phyloP scores from a whole-genome alignment of 2,888 invertebrate species.

The Protula sp. region DNA sequence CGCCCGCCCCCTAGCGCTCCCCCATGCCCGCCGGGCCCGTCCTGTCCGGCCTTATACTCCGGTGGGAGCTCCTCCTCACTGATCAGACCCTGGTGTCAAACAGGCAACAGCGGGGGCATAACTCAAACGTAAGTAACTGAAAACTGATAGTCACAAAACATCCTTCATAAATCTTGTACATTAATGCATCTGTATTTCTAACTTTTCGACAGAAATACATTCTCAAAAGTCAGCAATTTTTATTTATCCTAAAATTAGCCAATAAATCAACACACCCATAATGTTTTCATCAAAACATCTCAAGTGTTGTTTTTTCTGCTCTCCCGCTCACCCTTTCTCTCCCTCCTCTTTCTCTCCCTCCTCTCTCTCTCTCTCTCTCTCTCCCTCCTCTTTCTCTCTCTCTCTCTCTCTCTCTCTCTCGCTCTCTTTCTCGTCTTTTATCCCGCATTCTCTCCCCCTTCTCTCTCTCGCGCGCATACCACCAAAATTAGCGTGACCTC shows the following conservation, averaged over 20 bases:
- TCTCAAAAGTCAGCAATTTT: too few relatives aligned
- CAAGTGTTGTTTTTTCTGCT: not conserved
- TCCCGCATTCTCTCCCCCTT: not conserved
- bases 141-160: too few relatives aligned
- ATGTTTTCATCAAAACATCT: too few relatives aligned
- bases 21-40: not conserved
- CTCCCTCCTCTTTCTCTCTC: not conserved
- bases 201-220: too few relatives aligned
- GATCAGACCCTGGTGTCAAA: constrained; percentile 70
- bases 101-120: not conserved
- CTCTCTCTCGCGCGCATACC: not conserved
- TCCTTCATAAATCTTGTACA: too few relatives aligned
- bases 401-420: constrained; percentile 3
- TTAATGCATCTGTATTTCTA: too few relatives aligned
- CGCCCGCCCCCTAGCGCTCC: not conserved
- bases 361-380: too few relatives aligned
- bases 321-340: not conserved
- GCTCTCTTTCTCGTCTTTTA: not conserved
- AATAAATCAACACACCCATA: too few relatives aligned
- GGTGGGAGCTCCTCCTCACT: constrained; percentile 55
- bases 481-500: too few relatives aligned
- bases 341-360: not conserved
- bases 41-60: constrained; percentile 41
- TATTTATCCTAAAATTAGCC: too few relatives aligned
- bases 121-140: too few relatives aligned